Base-by-base conservation (phyloP, 2,888 invertebrate genomes). In the Argyresthia albistria region DNA sequence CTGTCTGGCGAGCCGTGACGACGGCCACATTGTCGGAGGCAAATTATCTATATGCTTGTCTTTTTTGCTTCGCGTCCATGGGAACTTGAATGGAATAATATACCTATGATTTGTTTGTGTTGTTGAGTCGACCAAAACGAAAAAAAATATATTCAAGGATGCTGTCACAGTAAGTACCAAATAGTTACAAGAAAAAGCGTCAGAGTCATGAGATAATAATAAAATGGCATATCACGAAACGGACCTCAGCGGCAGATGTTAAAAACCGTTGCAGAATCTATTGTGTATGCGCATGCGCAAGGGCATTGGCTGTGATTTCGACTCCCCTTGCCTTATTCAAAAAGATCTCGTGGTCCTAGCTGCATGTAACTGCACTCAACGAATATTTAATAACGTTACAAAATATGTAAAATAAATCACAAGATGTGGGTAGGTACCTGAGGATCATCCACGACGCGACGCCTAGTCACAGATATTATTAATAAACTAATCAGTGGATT, bases 261-360 rank as follows among this genome's bases (percentile, higher is more conserved):
- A 64, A 74, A 80, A 83, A 78, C 87, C 86, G 86, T 87, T 87
- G 84, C 76, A 72, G 69, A 71, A 61, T 70, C 81, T 69, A 78
- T 86, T 84, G 80, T 86, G 64, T 14, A 55, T 37, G 51, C 55
- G 52, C 58, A 69, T 70, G 74, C 74, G 74, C 66, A 67, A 67
- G 68, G 63, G 60, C 64, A 25, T 37, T 57, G 61, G 58, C 71
- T 64, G 74, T 76, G 82, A 83, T 82, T 81, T 74, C 58, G 66
- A 61, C 68, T 71, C 80, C 83, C 82, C 80, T 80, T 66, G 63
- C 58, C 60, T 69, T 64, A 59, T 57, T 63, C 57, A 57, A 39
- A 46, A 12, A 25, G 3, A 25, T 25, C 25, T 25, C 25, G 25
- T 6, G 25, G 25, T 25, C 6, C n/a, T 25, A 25, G 43, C 35